Conservation (phyloP, 2,888 invertebrate species). For the Tromatobia lineatoria region DNA sequence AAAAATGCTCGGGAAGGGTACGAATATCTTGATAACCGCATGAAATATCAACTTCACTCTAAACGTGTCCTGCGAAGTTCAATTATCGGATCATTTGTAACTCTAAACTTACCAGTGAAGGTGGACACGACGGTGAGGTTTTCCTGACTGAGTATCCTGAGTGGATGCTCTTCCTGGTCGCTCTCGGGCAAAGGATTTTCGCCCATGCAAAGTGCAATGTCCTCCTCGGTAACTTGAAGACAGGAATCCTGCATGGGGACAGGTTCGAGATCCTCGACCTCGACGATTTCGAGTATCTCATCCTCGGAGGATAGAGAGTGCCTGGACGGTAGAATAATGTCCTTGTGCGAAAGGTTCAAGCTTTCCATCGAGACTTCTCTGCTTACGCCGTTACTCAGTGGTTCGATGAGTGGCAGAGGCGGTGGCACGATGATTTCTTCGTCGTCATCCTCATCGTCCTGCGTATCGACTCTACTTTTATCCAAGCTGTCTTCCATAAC, state of each 20-base stretch:
- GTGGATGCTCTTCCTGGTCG: conserved; percentile 94
- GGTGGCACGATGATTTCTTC: conserved; percentile 94
- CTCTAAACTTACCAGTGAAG: conserved; percentile 90
- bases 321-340: conserved; percentile 88
- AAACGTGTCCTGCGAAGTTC: background rate
- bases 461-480: conserved; percentile 77
- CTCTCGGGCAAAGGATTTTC: conserved; percentile 91
- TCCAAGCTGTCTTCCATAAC: conserved; percentile 80
- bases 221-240: conserved; percentile 96
- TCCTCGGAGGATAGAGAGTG: conserved; percentile 89
- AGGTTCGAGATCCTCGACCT: conserved; percentile 93
- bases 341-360: conserved; percentile 91
- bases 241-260: conserved; percentile 95
- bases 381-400: conserved; percentile 88
- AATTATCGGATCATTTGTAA: background rate
- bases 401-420: conserved; percentile 92
- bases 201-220: conserved; percentile 95
- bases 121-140: conserved; percentile 96
- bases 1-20: no score
- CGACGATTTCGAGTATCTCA: conserved; percentile 92
- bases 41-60: background rate
- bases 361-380: conserved; percentile 94
- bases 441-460: conserved; percentile 86
- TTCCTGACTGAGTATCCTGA: conserved; percentile 95
- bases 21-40: background rate